These are phyloP conservation scores for Metellina segmentata DNA, from an alignment of 2,888 invertebrate species.

Conservation along the genomic window DNA sequence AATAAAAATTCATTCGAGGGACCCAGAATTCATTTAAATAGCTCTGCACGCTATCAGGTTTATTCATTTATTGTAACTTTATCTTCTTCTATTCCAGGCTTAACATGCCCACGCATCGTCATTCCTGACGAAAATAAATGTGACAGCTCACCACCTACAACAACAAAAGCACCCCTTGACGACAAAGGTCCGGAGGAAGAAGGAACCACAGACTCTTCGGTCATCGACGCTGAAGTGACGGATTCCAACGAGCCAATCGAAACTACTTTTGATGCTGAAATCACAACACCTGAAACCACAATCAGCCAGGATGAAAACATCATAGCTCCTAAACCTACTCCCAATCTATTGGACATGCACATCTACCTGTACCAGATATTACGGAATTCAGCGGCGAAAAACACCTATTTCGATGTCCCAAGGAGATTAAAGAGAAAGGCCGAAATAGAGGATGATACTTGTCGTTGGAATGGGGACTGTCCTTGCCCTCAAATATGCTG, in stretches of 20 bases:
- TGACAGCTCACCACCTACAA: background rate
- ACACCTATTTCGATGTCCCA: background rate
- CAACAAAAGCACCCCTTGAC: background rate
- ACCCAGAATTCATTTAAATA: no score
- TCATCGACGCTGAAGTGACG: background rate
- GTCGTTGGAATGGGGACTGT: constrained; percentile 72
- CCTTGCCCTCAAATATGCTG: constrained; percentile 73
- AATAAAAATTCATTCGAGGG: no score
- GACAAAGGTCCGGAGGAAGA: background rate
- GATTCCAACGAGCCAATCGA: background rate
- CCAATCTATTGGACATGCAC: constrained; percentile 12
- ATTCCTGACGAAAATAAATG: constrained; percentile 23
- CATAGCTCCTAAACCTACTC: background rate
- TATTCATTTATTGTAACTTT: no score
- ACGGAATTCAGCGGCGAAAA: background rate
- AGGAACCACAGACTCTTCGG: background rate
- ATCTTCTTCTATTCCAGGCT: constrained; percentile 7
- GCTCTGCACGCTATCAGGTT: no score
- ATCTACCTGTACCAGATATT: constrained; percentile 36
- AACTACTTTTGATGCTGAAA: background rate
- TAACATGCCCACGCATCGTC: constrained; percentile 38
- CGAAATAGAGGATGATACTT: constrained; percentile 21
- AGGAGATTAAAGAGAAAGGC: background rate
- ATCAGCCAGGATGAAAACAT: background rate
- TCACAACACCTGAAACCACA: background rate